A percentile compares a stretch with the other conserved stretches of the same genome.
These are phyloP conservation scores for Garrulus glandarius DNA, from an alignment of 2,797 vertebrate genomes.

Conservation along the genomic window DNA sequence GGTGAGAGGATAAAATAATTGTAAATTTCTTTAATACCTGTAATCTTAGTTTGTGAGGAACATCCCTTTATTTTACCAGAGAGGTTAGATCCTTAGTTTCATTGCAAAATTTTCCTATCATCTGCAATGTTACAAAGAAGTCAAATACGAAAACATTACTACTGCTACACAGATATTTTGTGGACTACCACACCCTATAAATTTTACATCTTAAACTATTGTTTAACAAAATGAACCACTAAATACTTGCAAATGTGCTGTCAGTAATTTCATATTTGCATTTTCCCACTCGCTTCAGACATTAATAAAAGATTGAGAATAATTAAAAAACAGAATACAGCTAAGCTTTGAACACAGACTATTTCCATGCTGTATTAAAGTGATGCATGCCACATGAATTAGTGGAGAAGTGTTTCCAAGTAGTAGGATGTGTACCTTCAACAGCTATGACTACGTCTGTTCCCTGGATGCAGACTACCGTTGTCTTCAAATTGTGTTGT, in stretches of 20 bases:
- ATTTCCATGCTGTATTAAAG: neutral
- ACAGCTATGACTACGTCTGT: neutral
- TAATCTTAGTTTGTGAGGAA: conserved; percentile 21
- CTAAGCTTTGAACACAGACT: neutral
- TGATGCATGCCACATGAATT: neutral
- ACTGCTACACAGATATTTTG: neutral
- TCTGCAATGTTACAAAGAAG: neutral
- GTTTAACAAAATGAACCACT: neutral
- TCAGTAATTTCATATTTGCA: neutral
- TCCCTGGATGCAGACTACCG: neutral
- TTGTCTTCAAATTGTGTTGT: neutral
- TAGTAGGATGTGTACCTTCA: neutral
- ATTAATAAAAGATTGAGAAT: neutral
- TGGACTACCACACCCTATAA: neutral
- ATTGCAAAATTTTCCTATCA: neutral
- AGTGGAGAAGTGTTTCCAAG: neutral
- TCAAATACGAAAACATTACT: neutral
- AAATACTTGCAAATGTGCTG: neutral
- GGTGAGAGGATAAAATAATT: neutral
- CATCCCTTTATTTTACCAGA: neutral
- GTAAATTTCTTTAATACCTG: neutral
- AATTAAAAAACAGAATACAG: neutral
- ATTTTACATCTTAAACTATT: neutral
- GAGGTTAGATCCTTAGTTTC: neutral
- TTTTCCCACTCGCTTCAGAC: neutral